These are phyloP conservation scores for Tetranychus truncatus DNA, from an alignment of 2,888 invertebrate species.

Conservation along the genomic window DNA sequence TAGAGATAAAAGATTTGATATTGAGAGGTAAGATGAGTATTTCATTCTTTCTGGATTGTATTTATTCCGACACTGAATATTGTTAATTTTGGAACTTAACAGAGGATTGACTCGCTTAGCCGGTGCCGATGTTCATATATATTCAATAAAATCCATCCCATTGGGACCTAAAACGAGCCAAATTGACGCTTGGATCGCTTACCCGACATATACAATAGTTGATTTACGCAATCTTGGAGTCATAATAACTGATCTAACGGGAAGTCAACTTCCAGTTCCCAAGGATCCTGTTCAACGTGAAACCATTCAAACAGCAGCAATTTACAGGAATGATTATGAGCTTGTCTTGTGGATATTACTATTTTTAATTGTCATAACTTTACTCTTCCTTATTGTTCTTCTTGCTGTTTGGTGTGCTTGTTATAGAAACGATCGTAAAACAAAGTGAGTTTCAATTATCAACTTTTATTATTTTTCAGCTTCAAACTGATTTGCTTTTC, in stretches of 20 bases:
- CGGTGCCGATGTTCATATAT: slow-evolving; percentile 26
- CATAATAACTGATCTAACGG: background rate
- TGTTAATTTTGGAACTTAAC: background rate
- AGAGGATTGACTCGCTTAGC: slow-evolving; percentile 25
- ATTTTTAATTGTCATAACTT: slow-evolving; percentile 21
- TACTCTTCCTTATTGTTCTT: slow-evolving; percentile 23
- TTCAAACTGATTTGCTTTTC: no score
- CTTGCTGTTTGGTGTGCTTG: slow-evolving; percentile 20
- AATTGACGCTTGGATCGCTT: slow-evolving; percentile 24
- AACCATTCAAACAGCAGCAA: slow-evolving; percentile 7
- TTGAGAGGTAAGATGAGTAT: slow-evolving; percentile 40
- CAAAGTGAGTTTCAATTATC: background rate
- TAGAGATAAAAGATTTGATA: slow-evolving; percentile 50
- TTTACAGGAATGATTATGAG: slow-evolving; percentile 21
- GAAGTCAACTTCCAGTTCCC: background rate
- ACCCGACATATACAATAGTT: slow-evolving; percentile 23
- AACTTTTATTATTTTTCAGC: background rate
- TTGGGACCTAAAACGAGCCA: slow-evolving; percentile 11
- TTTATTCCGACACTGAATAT: background rate
- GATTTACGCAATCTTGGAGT: slow-evolving; percentile 19
- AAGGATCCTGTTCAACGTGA: background rate
- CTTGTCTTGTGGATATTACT: slow-evolving; percentile 24
- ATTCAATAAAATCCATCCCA: slow-evolving; percentile 15
- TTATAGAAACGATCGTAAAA: slow-evolving; percentile 5
- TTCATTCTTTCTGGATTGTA: background rate